Evolutionary conservation across 2,113 vertebrate species (phyloP).

Genomic region (Phasianus colchicus): DNA sequence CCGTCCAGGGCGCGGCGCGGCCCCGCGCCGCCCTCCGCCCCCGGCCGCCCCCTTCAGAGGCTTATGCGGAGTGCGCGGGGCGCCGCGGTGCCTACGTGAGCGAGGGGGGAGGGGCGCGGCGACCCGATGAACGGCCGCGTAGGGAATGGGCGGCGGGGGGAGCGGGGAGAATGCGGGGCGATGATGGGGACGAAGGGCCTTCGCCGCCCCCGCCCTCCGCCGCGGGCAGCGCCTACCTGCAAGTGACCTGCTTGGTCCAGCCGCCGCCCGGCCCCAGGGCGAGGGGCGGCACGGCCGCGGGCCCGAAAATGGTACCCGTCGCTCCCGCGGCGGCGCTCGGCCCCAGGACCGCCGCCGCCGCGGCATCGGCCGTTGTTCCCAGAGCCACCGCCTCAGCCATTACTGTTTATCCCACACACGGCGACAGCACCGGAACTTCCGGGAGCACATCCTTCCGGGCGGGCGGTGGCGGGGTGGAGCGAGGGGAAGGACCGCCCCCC

Average conservation of each 20-base stretch:
- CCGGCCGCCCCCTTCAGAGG: too few relatives aligned
- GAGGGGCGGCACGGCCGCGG: conserved; percentile 53
- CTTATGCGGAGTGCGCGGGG: too few relatives aligned
- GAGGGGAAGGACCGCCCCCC: neutral
- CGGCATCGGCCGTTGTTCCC: conserved; percentile 65
- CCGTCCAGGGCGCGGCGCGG: too few relatives aligned
- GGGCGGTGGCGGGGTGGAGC: neutral
- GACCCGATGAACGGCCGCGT: too few relatives aligned
- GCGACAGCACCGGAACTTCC: conserved; percentile 81
- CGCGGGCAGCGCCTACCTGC: too few relatives aligned
- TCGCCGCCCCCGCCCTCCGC: too few relatives aligned
- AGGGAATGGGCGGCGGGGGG: too few relatives aligned
- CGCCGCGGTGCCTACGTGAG: too few relatives aligned
- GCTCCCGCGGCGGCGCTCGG: conserved; percentile 44
- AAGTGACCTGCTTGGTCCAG: conserved; percentile 71
- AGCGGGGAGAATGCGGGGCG: too few relatives aligned
- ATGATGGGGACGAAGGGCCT: too few relatives aligned
- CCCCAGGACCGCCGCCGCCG: neutral
- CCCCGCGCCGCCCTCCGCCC: too few relatives aligned
- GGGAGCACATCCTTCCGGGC: conserved; percentile 79
- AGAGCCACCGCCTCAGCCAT: conserved; percentile 84
- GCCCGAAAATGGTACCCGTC: conserved; percentile 57
- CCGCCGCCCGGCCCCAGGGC: conserved; percentile 62
- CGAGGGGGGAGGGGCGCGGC: too few relatives aligned
- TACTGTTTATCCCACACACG: conserved; percentile 80